phyloP scores from a whole-genome alignment of 2,113 vertebrate species.

The Psilopsiagon aurifrons region DNA sequence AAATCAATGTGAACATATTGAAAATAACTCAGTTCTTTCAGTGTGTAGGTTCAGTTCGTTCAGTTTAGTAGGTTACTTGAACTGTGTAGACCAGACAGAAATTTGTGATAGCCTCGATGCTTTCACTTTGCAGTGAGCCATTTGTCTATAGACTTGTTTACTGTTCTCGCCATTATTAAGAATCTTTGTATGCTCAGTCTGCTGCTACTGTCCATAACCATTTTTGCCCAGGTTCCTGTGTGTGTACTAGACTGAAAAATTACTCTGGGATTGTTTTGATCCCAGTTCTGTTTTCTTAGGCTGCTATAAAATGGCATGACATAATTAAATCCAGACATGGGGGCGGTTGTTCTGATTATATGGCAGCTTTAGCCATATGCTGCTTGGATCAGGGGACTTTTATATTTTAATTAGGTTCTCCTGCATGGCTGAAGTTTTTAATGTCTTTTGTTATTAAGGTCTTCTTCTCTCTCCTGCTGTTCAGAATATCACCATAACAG shows the following conservation, averaged over 20 bases:
- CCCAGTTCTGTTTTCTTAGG: not conserved
- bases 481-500: not conserved
- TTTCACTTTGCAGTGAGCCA: not conserved
- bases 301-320: not conserved
- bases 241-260: not conserved
- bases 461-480: not conserved
- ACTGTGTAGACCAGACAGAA: not conserved
- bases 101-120: not conserved
- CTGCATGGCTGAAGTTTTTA: not conserved
- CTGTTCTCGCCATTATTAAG: not conserved
- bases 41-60: not conserved
- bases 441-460: not conserved
- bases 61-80: not conserved
- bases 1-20: not conserved
- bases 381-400: not conserved
- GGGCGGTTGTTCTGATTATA: not conserved
- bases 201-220: not conserved
- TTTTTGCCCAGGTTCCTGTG: not conserved
- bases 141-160: not conserved
- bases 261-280: not conserved
- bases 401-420: not conserved
- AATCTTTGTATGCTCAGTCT: not conserved
- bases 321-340: not conserved
- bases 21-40: not conserved
- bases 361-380: not conserved